These are phyloP conservation scores for Antitype chi DNA, from an alignment of 2,888 invertebrate species.

Conservation along the genomic window DNA sequence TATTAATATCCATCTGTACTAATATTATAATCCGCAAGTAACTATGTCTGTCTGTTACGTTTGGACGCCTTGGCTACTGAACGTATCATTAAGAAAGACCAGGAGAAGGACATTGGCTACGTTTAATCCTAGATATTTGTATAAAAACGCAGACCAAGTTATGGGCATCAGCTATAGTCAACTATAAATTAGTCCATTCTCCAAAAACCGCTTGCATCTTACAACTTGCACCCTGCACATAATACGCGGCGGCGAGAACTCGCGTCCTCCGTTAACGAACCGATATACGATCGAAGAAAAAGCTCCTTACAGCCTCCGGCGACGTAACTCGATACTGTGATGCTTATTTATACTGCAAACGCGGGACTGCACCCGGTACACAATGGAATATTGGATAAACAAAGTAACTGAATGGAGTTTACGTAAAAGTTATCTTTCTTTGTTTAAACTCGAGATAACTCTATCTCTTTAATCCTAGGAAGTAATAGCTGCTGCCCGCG, in stretches of 20 bases:
- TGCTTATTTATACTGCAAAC: slow-evolving; percentile 60
- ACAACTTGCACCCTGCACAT: slow-evolving; percentile 15
- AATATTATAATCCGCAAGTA: not conserved
- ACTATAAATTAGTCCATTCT: not conserved
- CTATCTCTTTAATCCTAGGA: not conserved
- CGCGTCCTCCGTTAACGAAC: slow-evolving; percentile 70
- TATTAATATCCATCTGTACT: no score
- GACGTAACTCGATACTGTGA: slow-evolving; percentile 61
- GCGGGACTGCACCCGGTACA: slow-evolving; percentile 36
- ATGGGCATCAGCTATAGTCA: not conserved
- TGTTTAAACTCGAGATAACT: not conserved
- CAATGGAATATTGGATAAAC: slow-evolving; percentile 34
- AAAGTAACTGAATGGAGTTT: not conserved
- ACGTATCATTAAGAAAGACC: not conserved
- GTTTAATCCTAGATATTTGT: not conserved
- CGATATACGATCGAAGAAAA: slow-evolving; percentile 69
- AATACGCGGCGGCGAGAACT: slow-evolving; percentile 56
- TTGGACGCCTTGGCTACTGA: not conserved
- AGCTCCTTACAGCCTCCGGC: slow-evolving; percentile 59
- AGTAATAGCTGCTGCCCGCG: not conserved
- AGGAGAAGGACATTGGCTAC: no score
- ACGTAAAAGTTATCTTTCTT: not conserved
- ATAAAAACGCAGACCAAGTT: not conserved
- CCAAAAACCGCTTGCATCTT: not conserved
- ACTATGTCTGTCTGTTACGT: not conserved